These are phyloP conservation scores for Parochlus steinenii DNA, from an alignment of 2,888 invertebrate species.

Conservation along the genomic window DNA sequence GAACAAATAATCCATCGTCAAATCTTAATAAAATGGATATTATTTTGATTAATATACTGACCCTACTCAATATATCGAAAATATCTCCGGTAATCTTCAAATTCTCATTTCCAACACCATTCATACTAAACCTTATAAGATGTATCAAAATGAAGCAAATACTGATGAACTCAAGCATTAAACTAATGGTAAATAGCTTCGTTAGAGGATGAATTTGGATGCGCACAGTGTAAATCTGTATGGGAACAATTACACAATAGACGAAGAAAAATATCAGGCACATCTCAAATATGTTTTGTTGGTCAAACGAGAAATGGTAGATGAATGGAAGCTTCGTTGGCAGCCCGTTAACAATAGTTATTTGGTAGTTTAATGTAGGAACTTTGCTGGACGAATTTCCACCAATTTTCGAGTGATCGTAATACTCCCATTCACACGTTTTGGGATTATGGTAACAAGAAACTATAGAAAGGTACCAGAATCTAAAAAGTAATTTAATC, in stretches of 20 bases:
- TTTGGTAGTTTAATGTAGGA: slow-evolving; percentile 1
- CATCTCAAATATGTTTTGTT: slow-evolving; percentile 81
- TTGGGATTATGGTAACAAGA: slow-evolving; percentile 71
- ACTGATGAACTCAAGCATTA: slow-evolving; percentile 71
- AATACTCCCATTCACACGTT: slow-evolving; percentile 73
- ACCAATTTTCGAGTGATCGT: slow-evolving; percentile 30
- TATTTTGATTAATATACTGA: slow-evolving; percentile 29
- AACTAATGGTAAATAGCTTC: slow-evolving; percentile 72
- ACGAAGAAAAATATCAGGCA: slow-evolving; percentile 76
- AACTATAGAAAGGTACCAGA: slow-evolving; percentile 92
- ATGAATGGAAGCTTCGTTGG: slow-evolving; percentile 78
- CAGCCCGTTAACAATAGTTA: slow-evolving; percentile 86
- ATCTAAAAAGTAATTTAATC: slow-evolving; percentile 46
- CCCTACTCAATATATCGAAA: slow-evolving; percentile 79
- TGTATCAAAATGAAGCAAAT: slow-evolving; percentile 76
- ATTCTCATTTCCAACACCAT: slow-evolving; percentile 73
- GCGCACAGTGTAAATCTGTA: slow-evolving; percentile 81
- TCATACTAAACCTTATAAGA: slow-evolving; percentile 74
- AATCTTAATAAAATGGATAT: slow-evolving; percentile 10
- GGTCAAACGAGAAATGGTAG: slow-evolving; percentile 93
- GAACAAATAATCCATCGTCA: slow-evolving; percentile 10
- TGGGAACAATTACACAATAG: slow-evolving; percentile 69
- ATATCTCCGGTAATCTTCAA: slow-evolving; percentile 80
- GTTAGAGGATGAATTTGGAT: slow-evolving; percentile 85
- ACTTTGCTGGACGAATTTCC: slow-evolving; percentile 21